Conservation (phyloP, 2,113 vertebrate species). For the Chloebia gouldiae region DNA sequence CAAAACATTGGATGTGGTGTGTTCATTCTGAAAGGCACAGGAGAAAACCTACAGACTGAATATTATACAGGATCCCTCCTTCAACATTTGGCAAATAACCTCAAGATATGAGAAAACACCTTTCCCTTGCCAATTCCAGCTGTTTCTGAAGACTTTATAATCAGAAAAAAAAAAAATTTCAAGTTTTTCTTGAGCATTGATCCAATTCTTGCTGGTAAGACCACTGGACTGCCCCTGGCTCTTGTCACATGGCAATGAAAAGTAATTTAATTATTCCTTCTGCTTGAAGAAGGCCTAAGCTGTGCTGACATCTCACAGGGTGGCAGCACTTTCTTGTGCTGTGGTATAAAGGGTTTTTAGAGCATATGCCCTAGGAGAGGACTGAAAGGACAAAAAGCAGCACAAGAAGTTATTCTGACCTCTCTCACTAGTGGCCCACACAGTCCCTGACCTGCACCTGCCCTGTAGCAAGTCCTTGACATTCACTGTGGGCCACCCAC, state of each 20-base stretch:
- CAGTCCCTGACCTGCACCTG: fast-evolving
- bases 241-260: background rate
- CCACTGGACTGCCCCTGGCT: background rate
- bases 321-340: background rate
- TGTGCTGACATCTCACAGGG: background rate
- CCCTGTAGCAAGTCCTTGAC: fast-evolving
- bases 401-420: background rate
- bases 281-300: background rate
- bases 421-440: background rate
- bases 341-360: background rate
- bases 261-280: background rate
- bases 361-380: background rate
- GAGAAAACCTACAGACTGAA: background rate
- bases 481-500: background rate
- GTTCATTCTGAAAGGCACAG: background rate
- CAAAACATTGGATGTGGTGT: background rate
- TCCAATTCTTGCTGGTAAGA: background rate
- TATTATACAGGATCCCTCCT: background rate
- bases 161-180: background rate
- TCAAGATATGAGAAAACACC: background rate
- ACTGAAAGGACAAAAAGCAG: background rate
- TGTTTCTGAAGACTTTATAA: background rate
- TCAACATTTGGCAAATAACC: background rate
- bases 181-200: background rate
- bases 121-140: background rate